A percentile compares a stretch with the other conserved stretches of the same genome.
phyloP scores from a whole-genome alignment of 2,797 vertebrate species.

The Cheirogaleus major region DNA sequence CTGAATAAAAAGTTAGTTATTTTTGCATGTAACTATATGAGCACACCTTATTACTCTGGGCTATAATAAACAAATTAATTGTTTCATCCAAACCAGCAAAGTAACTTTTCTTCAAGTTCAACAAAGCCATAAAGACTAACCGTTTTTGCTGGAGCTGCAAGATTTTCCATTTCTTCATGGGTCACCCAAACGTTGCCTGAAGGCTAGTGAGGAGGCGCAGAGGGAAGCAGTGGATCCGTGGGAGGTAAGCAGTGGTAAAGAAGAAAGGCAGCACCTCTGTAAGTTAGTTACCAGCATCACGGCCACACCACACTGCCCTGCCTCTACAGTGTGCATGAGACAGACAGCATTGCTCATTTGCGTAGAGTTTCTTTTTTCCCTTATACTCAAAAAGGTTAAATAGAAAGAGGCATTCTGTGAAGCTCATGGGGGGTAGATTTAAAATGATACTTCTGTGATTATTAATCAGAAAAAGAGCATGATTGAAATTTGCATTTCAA shows the following conservation, averaged over 20 bases:
- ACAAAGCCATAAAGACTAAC: conserved; percentile 88
- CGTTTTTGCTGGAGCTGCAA: conserved; percentile 97
- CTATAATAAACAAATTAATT: neutral
- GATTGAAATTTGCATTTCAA: neutral
- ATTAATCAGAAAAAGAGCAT: neutral
- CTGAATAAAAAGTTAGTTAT: neutral
- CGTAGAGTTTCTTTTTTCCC: neutral
- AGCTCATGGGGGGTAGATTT: neutral
- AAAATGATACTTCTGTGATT: neutral
- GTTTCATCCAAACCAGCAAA: neutral
- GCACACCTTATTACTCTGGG: neutral
- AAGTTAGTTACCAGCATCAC: conserved; percentile 93
- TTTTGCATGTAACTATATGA: neutral
- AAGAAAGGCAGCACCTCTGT: conserved; percentile 99
- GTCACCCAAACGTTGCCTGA: conserved; percentile 99
- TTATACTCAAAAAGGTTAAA: conserved; percentile 1
- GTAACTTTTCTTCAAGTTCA: neutral
- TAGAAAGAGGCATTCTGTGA: neutral
- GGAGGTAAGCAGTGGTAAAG: conserved; percentile 97
- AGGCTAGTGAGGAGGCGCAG: conserved; percentile 90
- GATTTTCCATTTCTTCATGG: conserved; percentile 99
- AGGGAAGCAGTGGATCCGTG: conserved; percentile 89
- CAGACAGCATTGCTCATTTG: neutral
- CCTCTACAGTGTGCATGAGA: conserved; percentile 16
- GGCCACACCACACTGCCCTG: conserved; percentile 85